These are phyloP conservation scores for Drosophila aldrichi DNA, from an alignment of 2,888 invertebrate genomes.

Conservation along the genomic window DNA sequence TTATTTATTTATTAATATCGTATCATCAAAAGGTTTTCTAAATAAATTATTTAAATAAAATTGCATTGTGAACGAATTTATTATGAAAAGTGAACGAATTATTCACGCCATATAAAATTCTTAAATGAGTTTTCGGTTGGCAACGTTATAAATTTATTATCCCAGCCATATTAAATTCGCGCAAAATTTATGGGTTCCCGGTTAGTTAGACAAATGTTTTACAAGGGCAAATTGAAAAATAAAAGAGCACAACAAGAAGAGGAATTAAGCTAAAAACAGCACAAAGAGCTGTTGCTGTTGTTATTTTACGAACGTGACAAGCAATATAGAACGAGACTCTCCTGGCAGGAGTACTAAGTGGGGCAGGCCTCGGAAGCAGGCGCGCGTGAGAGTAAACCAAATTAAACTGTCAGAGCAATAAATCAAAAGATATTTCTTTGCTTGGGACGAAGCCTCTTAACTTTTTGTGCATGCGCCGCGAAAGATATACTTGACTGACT, in stretches of 20 bases:
- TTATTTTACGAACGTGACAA: constrained; percentile 62
- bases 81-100: background rate
- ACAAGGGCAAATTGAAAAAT: constrained; percentile 37
- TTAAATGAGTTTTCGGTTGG: constrained; percentile 1
- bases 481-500: constrained; percentile 27
- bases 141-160: constrained; percentile 29
- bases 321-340: constrained; percentile 24
- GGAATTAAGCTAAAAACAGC: constrained; percentile 57
- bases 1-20: too few relatives aligned
- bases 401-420: constrained; percentile 73
- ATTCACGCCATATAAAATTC: constrained; percentile 1
- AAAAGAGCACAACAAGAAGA: constrained; percentile 30
- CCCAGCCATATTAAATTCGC: constrained; percentile 25
- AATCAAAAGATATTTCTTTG: constrained; percentile 62
- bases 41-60: background rate
- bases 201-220: constrained; percentile 34
- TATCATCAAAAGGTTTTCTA: too few relatives aligned
- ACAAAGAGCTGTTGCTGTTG: constrained; percentile 52
- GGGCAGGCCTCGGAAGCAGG: constrained; percentile 13
- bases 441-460: constrained; percentile 30
- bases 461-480: constrained; percentile 30
- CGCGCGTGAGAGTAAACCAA: constrained; percentile 57
- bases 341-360: background rate
- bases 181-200: constrained; percentile 36
- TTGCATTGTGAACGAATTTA: background rate